phyloP scores from a whole-genome alignment of 2,888 invertebrate species.

The Drosophila tanythrix region DNA sequence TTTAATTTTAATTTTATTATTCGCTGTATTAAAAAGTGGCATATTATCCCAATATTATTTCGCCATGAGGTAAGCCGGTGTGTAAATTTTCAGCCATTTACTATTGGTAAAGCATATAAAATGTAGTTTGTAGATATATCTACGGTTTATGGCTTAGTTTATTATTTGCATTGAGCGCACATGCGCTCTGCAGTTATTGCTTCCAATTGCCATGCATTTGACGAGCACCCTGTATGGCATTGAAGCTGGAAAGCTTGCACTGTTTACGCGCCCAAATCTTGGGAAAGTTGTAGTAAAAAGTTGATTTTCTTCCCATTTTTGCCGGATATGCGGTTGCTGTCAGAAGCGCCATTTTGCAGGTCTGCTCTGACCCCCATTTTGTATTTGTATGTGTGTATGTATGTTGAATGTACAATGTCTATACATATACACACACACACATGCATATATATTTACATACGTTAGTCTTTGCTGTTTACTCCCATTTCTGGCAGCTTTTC shows the following conservation, averaged over 20 bases:
- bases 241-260: constrained; percentile 31
- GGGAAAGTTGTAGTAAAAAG: constrained; percentile 62
- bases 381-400: constrained; percentile 1
- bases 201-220: constrained; percentile 28
- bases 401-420: neutral
- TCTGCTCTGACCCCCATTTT: constrained; percentile 27
- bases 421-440: neutral
- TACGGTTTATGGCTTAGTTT: neutral
- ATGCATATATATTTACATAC: neutral
- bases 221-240: constrained; percentile 45
- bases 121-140: neutral
- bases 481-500: neutral
- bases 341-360: constrained; percentile 36
- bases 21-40: neutral
- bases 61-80: constrained; percentile 5
- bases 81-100: neutral
- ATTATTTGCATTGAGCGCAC: constrained; percentile 9
- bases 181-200: constrained; percentile 31
- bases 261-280: constrained; percentile 64
- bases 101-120: neutral
- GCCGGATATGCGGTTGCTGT: constrained; percentile 50
- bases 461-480: neutral
- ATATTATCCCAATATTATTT: neutral
- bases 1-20: neutral
- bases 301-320: constrained; percentile 36